These are phyloP conservation scores for Psittacula echo DNA, from an alignment of 2,797 vertebrate species.

Conservation along the genomic window DNA sequence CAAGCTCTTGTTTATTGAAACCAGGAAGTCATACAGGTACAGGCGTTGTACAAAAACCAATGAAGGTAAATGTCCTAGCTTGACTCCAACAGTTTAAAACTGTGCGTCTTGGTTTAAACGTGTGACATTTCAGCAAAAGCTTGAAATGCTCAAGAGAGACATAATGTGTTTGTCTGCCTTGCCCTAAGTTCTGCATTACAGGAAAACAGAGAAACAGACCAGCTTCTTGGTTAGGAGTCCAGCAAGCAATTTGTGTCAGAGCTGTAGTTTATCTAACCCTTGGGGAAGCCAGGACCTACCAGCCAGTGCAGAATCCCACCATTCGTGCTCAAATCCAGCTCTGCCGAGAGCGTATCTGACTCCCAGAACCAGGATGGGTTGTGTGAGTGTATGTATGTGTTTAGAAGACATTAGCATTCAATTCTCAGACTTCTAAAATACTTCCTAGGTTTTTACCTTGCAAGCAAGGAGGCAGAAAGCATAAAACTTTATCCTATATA, in stretches of 20 bases:
- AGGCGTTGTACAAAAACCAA: conserved; percentile 70
- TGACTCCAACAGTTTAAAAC: conserved; percentile 41
- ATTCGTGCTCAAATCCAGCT: conserved; percentile 6
- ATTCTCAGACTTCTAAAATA: background rate
- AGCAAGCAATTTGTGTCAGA: conserved; percentile 31
- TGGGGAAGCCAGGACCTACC: background rate
- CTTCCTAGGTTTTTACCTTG: conserved; percentile 40
- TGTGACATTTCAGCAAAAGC: conserved; percentile 41
- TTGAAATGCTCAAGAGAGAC: conserved; percentile 10
- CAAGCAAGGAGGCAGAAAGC: conserved; percentile 44
- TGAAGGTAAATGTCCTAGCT: conserved; percentile 6
- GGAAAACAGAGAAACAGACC: background rate
- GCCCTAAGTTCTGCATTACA: background rate
- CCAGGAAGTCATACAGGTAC: conserved; percentile 41
- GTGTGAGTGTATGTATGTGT: background rate
- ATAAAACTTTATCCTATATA: conserved; percentile 5
- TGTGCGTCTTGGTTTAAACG: conserved; percentile 23
- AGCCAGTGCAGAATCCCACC: conserved; percentile 34
- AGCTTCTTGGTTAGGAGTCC: conserved; percentile 5
- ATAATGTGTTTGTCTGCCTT: background rate
- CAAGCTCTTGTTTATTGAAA: conserved; percentile 73
- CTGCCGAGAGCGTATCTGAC: background rate
- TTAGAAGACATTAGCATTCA: conserved; percentile 5
- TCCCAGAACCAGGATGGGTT: background rate
- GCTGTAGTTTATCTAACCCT: background rate